phyloP scores from a whole-genome alignment of 2,888 invertebrate genomes.

The Gastrophysa polygoni region DNA sequence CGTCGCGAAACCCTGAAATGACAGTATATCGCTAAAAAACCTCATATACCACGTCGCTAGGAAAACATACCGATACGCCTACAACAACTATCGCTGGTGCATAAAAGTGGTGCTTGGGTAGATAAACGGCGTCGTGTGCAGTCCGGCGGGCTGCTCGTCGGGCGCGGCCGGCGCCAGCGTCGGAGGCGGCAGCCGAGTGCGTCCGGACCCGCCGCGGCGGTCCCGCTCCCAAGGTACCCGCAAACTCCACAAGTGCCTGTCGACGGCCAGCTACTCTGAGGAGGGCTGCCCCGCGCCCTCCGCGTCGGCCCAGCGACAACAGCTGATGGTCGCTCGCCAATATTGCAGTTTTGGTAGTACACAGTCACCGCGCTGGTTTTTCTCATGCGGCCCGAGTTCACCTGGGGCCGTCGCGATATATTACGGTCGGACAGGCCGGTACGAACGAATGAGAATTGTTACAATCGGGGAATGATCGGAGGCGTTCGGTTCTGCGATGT shows the following conservation, averaged over 20 bases:
- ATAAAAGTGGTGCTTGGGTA: conserved; percentile 59
- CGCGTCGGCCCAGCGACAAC: conserved; percentile 63
- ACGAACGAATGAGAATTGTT: too few relatives aligned
- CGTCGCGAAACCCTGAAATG: too few relatives aligned
- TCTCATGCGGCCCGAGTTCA: too few relatives aligned
- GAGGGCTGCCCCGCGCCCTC: conserved; percentile 62
- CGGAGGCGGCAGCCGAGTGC: conserved; percentile 50
- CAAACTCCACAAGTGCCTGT: conserved; percentile 90
- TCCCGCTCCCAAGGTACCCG: conserved; percentile 95
- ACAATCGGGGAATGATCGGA: too few relatives aligned
- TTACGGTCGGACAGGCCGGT: too few relatives aligned
- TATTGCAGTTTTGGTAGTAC: conserved; percentile 96
- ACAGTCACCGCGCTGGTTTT: conserved; percentile 62
- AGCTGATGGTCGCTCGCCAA: conserved; percentile 84
- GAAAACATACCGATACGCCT: too few relatives aligned
- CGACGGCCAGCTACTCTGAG: conserved; percentile 84
- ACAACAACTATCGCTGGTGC: not conserved
- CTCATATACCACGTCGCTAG: too few relatives aligned
- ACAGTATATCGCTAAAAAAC: too few relatives aligned
- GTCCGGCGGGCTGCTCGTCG: conserved; percentile 66
- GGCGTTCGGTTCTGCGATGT: too few relatives aligned
- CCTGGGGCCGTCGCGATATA: too few relatives aligned
- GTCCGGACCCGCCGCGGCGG: conserved; percentile 72
- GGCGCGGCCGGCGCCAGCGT: conserved; percentile 37
- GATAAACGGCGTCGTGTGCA: conserved; percentile 82